A percentile compares a stretch with the other conserved stretches of the same genome.
phyloP scores from a whole-genome alignment of 2,888 invertebrate species.

The Bursaphelenchus okinawaensis region DNA sequence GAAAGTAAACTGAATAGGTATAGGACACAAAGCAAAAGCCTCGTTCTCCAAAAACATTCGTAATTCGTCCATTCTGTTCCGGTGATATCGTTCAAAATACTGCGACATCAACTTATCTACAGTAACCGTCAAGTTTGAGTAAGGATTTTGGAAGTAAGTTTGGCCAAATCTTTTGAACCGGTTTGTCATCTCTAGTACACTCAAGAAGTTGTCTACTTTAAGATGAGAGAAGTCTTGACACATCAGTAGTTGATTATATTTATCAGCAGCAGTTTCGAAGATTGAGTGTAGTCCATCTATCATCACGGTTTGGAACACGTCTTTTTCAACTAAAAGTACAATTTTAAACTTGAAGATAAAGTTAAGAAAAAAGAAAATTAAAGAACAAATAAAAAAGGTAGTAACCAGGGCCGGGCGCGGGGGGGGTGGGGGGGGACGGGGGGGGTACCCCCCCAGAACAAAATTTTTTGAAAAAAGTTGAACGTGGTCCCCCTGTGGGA shows the following conservation, averaged over 20 bases:
- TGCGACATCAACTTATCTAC: slow-evolving; percentile 37
- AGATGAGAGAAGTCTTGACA: slow-evolving; percentile 38
- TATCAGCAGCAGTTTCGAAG: slow-evolving; percentile 29
- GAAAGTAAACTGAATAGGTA: slow-evolving; percentile 47
- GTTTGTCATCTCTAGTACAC: slow-evolving; percentile 47
- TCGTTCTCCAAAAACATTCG: slow-evolving; percentile 54
- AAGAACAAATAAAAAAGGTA: not conserved
- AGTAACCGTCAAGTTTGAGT: slow-evolving; percentile 28
- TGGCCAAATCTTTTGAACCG: slow-evolving; percentile 47
- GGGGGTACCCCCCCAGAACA: no score
- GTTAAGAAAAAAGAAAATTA: slow-evolving; percentile 6
- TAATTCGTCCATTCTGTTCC: slow-evolving; percentile 50
- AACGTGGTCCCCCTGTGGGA: not conserved
- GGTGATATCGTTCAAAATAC: slow-evolving; percentile 37
- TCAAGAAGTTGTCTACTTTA: slow-evolving; percentile 50
- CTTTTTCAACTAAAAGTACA: slow-evolving; percentile 31
- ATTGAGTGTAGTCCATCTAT: slow-evolving; percentile 26
- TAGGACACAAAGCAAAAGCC: slow-evolving; percentile 50
- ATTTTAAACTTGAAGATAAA: no score
- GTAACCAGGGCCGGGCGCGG: no score
- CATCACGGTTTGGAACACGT: slow-evolving; percentile 28
- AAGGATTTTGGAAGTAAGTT: slow-evolving; percentile 34
- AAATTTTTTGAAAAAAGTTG: no score
- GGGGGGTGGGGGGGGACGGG: no score
- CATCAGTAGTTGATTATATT: slow-evolving; percentile 32